These are phyloP conservation scores for Campopleginae sp. DNA, from an alignment of 2,888 invertebrate species.

Conservation along the genomic window DNA sequence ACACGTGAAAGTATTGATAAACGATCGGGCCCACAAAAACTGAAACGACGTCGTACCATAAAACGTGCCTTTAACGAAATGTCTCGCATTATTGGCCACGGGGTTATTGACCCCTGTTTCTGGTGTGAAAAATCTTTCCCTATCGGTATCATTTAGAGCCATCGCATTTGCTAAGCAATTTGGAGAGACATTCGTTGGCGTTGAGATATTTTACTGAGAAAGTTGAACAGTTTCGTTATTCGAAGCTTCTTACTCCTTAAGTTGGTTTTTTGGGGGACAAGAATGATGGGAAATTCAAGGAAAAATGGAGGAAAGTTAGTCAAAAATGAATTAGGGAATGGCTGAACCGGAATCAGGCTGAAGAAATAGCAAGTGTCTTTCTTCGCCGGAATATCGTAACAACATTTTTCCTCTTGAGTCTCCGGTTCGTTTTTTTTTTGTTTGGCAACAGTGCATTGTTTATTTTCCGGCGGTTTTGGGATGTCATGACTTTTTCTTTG, in stretches of 20 bases:
- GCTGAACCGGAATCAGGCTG: background rate
- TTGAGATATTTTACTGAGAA: too few relatives aligned
- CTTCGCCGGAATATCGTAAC: background rate
- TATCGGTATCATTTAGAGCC: background rate
- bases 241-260: background rate
- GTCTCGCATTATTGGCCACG: slow-evolving; percentile 41
- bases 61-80: slow-evolving; percentile 46
- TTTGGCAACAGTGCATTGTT: background rate
- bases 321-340: background rate
- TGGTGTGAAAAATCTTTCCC: slow-evolving; percentile 29
- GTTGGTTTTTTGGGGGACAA: background rate
- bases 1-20: slow-evolving; percentile 18
- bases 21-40: background rate
- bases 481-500: slow-evolving; percentile 40
- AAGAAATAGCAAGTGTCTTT: background rate
- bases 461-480: slow-evolving; percentile 18
- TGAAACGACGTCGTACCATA: slow-evolving; percentile 19
- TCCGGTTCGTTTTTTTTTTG: background rate
- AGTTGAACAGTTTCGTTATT: background rate
- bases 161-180: background rate
- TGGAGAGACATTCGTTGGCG: too few relatives aligned
- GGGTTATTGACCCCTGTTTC: slow-evolving; percentile 6
- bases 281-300: too few relatives aligned
- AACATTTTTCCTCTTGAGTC: background rate
- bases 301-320: too few relatives aligned